phyloP scores from a whole-genome alignment of 2,113 vertebrate species.

The Lepisosteus osseus region DNA sequence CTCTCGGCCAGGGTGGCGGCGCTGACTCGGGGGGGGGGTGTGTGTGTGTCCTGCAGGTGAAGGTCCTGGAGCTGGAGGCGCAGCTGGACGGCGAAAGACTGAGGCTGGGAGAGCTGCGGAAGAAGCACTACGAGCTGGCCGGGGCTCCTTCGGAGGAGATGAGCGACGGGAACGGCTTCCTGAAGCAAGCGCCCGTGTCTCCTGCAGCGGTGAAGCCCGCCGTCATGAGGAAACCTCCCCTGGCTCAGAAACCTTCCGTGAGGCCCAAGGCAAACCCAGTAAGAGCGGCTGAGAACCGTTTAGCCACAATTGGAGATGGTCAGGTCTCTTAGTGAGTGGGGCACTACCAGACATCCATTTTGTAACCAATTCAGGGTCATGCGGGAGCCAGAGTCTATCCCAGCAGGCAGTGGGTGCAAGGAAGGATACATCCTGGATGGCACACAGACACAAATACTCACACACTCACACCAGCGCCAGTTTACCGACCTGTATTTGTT shows the following conservation, averaged over 20 bases:
- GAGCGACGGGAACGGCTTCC: slow-evolving; percentile 45
- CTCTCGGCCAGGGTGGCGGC: not conserved
- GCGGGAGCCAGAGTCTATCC: no score
- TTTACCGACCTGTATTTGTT: no score
- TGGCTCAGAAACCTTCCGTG: slow-evolving; percentile 80
- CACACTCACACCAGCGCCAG: no score
- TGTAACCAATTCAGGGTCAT: no score
- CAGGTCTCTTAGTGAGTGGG: no score
- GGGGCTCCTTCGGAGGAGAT: slow-evolving; percentile 55
- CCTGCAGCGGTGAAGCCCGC: slow-evolving; percentile 52
- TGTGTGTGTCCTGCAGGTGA: slow-evolving; percentile 71
- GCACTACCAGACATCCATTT: no score
- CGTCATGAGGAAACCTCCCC: slow-evolving; percentile 75
- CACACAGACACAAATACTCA: no score
- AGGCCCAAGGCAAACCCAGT: slow-evolving; percentile 55
- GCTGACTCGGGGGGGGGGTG: not conserved
- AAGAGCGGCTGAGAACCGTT: slow-evolving; percentile 9
- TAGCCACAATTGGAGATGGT: no score
- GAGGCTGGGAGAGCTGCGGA: slow-evolving; percentile 85
- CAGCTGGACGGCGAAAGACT: slow-evolving; percentile 79
- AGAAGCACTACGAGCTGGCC: slow-evolving; percentile 83
- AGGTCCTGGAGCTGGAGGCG: slow-evolving; percentile 88
- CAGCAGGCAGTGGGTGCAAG: no score
- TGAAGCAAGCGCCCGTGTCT: slow-evolving; percentile 19
- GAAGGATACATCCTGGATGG: no score